Base-by-base conservation (phyloP, 2,888 invertebrate genomes). In the Zygaena filipendulae region DNA sequence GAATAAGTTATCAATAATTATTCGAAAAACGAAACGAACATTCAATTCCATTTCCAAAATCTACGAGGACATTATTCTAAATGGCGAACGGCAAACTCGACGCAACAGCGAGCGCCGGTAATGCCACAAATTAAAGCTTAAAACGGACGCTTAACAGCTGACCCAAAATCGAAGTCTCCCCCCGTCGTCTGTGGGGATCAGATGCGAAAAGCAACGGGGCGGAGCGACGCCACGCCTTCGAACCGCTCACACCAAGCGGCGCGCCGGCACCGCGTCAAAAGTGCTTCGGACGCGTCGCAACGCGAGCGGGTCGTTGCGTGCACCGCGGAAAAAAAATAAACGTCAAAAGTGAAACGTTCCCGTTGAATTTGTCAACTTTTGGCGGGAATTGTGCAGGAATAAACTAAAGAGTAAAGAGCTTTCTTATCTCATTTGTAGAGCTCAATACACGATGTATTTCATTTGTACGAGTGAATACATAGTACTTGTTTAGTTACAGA, bases 51-150 rank as follows among this genome's bases (percentile, higher is more conserved):
- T 45, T 40, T 50, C 49, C 47, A 49, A 58, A 66, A 57, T 60
- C 50, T 66, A 64, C 60, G 52, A 55, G 59, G 59, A 63, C 71
- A 68, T 77, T 77, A 74, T 69, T 72, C 62, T 64, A 70, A 74
- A 77, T 60, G 67, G 66, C 57, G 58, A 59, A 58, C 51, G n/a
- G n/a, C n/a, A n/a, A n/a, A n/a, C n/a, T n/a, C 54, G 56, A 60
- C 59, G 66, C 57, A 52, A 52, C 57, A 58, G 57, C 66, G 48
- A 47, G n/a, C n/a, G n/a, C n/a, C n/a, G 53, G 59, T 74, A 72
- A 75, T 72, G 63, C 77, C 77, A 77, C 77, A 77, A 77, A 77
- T 77, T 77, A 77, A 77, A 77, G 77, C 77, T 77, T 77, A 77
- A 77, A 77, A 64, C 70, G 75, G 68, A 57, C 69, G 74, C 67